A percentile compares a stretch with the other conserved stretches of the same genome.
phyloP scores from a whole-genome alignment of 1,140 invertebrate species.

The Cotesia vestalis region DNA sequence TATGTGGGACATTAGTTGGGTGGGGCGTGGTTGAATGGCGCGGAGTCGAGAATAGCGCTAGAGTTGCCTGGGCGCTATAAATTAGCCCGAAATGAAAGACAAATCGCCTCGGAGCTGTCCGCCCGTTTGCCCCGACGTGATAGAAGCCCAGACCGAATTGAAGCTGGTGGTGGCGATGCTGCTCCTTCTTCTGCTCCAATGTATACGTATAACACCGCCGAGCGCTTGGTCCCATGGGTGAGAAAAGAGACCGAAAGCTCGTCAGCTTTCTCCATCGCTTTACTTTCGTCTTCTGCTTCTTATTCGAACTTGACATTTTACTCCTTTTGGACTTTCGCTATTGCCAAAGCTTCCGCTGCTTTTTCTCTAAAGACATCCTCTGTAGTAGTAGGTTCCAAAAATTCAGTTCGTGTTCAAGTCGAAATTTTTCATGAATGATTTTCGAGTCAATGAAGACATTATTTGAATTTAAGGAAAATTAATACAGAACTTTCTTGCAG shows the following conservation, averaged over 20 bases:
- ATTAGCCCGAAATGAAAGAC: slow-evolving; percentile 68
- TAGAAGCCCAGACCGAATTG: slow-evolving; percentile 59
- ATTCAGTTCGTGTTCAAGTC: too few species aligned
- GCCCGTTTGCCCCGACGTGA: slow-evolving; percentile 64
- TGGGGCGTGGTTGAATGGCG: slow-evolving; percentile 64
- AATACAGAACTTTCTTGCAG: too few species aligned
- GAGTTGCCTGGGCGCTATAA: slow-evolving; percentile 60
- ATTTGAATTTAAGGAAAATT: too few species aligned
- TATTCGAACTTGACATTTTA: background rate
- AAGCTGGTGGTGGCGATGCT: slow-evolving; percentile 37
- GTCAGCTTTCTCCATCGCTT: slow-evolving; percentile 42
- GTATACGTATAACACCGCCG: slow-evolving; percentile 7
- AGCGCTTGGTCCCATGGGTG: slow-evolving; percentile 44
- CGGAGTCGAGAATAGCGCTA: slow-evolving; percentile 58
- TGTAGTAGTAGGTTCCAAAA: too few species aligned
- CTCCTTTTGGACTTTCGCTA: background rate
- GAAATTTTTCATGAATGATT: too few species aligned
- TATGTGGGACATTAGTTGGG: slow-evolving; percentile 67
- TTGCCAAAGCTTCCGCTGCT: background rate
- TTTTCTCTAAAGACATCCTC: too few species aligned
- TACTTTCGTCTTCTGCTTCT: slow-evolving; percentile 3
- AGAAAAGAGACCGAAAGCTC: slow-evolving; percentile 47
- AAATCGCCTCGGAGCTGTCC: slow-evolving; percentile 66
- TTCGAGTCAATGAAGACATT: too few species aligned
- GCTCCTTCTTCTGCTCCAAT: too few species aligned